These are phyloP conservation scores for Mythimna ferrago DNA, from an alignment of 2,888 invertebrate genomes.

Conservation along the genomic window DNA sequence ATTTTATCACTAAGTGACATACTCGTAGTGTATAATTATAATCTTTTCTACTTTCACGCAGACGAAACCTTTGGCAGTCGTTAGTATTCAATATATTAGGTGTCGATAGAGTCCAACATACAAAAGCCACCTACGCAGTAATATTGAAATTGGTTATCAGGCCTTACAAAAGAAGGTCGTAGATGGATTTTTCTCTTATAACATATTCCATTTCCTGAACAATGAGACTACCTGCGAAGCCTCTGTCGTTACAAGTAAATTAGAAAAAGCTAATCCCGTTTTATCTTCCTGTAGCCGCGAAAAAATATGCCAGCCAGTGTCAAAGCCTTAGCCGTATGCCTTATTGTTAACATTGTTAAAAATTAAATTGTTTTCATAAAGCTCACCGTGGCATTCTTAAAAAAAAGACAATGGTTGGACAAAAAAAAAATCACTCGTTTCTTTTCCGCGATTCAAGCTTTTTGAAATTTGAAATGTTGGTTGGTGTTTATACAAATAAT, in stretches of 20 bases:
- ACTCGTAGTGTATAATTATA: no score
- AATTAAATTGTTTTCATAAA: conserved; percentile 16
- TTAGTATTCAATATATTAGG: background rate
- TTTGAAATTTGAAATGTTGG: background rate
- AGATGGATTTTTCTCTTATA: conserved; percentile 27
- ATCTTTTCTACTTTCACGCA: no score
- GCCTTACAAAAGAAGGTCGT: background rate
- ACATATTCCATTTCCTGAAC: conserved; percentile 45
- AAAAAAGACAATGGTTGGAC: background rate
- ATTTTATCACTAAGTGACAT: no score
- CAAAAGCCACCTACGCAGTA: background rate
- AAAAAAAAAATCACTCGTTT: background rate
- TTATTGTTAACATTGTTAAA: conserved; percentile 14
- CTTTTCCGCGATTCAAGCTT: background rate
- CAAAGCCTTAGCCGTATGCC: conserved; percentile 5
- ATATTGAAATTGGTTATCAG: conserved; percentile 5
- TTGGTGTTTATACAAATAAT: background rate
- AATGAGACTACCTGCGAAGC: conserved; percentile 10
- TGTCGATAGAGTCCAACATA: background rate
- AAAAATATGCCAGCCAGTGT: conserved; percentile 26
- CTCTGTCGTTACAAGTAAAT: conserved; percentile 39
- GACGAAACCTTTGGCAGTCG: no score
- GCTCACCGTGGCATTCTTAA: background rate
- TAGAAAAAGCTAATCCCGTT: conserved; percentile 47
- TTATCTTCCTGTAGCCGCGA: conserved; percentile 21